These are phyloP conservation scores for Troides helena DNA, from an alignment of 2,888 invertebrate species.

Conservation along the genomic window DNA sequence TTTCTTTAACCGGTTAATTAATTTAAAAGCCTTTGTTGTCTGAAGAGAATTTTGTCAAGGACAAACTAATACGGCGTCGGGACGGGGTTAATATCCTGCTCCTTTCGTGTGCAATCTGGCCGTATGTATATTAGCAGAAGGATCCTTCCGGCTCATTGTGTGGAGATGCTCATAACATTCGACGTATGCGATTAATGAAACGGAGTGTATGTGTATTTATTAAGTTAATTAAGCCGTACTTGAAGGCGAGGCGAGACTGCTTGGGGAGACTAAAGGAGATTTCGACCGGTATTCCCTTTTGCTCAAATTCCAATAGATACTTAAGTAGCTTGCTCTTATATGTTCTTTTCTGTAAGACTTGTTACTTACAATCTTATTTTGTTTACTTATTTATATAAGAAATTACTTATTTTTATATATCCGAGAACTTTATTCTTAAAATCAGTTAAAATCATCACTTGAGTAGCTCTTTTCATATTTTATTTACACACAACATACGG, in stretches of 20 bases:
- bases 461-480: no score
- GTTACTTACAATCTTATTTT: neutral
- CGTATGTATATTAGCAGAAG: slow-evolving; percentile 9
- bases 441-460: no score
- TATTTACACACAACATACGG: no score
- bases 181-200: slow-evolving; percentile 77
- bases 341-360: neutral
- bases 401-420: no score
- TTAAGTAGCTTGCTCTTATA: neutral
- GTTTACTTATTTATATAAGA: no score
- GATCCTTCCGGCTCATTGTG: slow-evolving; percentile 38
- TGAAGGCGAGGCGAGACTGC: slow-evolving; percentile 46
- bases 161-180: slow-evolving; percentile 67
- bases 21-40: no score
- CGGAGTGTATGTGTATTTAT: slow-evolving; percentile 74
- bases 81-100: neutral
- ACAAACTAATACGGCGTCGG: no score
- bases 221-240: slow-evolving; percentile 78
- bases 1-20: no score
- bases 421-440: no score
- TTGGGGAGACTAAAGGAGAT: slow-evolving; percentile 38
- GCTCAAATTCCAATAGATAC: slow-evolving; percentile 21
- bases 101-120: slow-evolving; percentile 17
- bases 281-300: slow-evolving; percentile 30
- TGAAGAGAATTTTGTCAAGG: no score